Conservation (phyloP, 2,113 vertebrate genomes). For the Panthera tigris region DNA sequence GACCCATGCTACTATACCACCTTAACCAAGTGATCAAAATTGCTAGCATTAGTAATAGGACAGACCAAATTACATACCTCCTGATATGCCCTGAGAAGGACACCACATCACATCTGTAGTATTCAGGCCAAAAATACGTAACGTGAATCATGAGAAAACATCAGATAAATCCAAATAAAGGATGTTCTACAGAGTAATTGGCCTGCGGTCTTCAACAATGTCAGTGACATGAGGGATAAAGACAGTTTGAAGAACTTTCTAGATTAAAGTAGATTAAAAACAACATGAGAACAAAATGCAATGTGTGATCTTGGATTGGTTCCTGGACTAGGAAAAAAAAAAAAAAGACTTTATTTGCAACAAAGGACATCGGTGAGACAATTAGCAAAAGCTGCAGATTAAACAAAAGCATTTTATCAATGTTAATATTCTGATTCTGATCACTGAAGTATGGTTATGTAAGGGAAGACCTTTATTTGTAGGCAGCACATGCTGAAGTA, state of each 20-base stretch:
- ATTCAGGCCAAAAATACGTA: not conserved
- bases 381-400: not conserved
- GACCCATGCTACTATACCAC: not conserved
- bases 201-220: not conserved
- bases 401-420: not conserved
- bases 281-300: not conserved
- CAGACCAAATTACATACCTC: not conserved
- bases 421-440: slow-evolving; percentile 30
- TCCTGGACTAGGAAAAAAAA: not conserved
- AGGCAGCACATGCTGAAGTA: not conserved
- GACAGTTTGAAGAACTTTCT: not conserved
- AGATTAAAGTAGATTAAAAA: slow-evolving; percentile 1
- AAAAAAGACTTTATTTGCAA: not conserved
- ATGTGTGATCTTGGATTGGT: not conserved
- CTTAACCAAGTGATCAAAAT: not conserved
- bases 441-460: not conserved
- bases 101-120: not conserved
- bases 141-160: not conserved
- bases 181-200: not conserved
- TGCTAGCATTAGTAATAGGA: not conserved
- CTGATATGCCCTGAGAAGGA: not conserved
- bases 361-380: not conserved
- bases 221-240: not conserved
- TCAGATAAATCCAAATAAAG: not conserved
- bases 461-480: slow-evolving; percentile 41